Evolutionary conservation across 2,113 vertebrate species (phyloP).

Genomic region (Nanorana parkeri): DNA sequence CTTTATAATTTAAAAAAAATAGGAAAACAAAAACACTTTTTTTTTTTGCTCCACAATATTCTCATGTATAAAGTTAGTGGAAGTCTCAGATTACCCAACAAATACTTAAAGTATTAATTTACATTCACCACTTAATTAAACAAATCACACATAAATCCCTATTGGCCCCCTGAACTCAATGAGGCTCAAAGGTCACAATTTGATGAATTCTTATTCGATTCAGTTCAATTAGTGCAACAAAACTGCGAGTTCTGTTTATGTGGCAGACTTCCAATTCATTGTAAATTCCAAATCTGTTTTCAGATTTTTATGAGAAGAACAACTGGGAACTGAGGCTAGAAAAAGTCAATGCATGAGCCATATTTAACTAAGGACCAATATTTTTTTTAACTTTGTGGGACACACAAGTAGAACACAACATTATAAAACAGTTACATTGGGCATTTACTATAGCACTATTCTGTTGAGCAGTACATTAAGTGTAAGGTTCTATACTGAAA

Average conservation of each 20-base stretch:
- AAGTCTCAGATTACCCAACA: slow-evolving; percentile 6
- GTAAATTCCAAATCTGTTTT: slow-evolving; percentile 33
- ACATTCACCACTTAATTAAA: slow-evolving; percentile 45
- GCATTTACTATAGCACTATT: slow-evolving; percentile 45
- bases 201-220: slow-evolving; percentile 46
- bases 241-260: slow-evolving; percentile 16
- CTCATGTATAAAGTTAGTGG: neutral
- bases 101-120: slow-evolving; percentile 34
- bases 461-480: neutral
- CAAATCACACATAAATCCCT: slow-evolving; percentile 28
- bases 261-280: slow-evolving; percentile 21
- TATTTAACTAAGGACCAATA: slow-evolving; percentile 47
- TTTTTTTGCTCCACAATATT: neutral
- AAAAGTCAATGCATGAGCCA: slow-evolving; percentile 47
- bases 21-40: neutral
- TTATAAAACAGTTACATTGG: slow-evolving; percentile 42
- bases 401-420: slow-evolving; percentile 28
- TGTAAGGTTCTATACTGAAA: neutral
- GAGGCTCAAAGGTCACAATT: slow-evolving; percentile 50
- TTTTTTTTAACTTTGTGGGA: slow-evolving; percentile 43
- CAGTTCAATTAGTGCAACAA: slow-evolving; percentile 41
- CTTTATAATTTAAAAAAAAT: too few relatives aligned
- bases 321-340: slow-evolving; percentile 33
- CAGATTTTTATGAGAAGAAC: slow-evolving; percentile 25
- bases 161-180: slow-evolving; percentile 8